A percentile compares a stretch with the other conserved stretches of the same genome.
phyloP scores from a whole-genome alignment of 2,113 vertebrate species.

The Osmerus mordax region DNA sequence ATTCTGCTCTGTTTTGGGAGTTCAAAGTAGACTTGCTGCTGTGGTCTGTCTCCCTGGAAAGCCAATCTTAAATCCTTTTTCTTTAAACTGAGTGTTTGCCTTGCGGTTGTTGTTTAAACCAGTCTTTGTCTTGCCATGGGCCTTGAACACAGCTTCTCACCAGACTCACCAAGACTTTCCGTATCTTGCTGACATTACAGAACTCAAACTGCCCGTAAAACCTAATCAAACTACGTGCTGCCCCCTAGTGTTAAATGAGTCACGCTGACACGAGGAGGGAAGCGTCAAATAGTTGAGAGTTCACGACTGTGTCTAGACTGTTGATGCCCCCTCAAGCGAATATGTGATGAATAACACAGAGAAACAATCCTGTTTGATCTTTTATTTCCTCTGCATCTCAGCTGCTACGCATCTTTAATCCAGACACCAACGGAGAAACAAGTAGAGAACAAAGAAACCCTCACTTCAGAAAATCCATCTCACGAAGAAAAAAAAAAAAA shows the following conservation, averaged over 20 bases:
- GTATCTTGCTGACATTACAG: background rate
- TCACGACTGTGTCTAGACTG: background rate
- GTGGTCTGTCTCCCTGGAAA: too few species aligned
- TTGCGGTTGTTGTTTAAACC: too few species aligned
- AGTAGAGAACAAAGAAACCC: constrained; percentile 28
- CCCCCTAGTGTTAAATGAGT: constrained; percentile 46
- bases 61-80: too few species aligned
- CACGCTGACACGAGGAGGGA: too few species aligned
- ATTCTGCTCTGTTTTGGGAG: too few species aligned
- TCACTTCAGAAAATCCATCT: constrained; percentile 50
- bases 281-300: too few species aligned
- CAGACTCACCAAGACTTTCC: too few species aligned
- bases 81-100: too few species aligned
- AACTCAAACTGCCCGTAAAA: background rate
- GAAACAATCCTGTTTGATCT: constrained; percentile 33
- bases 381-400: constrained; percentile 47
- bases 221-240: constrained; percentile 45
- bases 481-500: constrained; percentile 40
- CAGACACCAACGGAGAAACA: constrained; percentile 27
- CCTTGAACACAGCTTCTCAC: too few species aligned
- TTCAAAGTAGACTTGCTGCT: too few species aligned
- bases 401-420: constrained; percentile 42
- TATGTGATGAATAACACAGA: background rate
- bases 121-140: too few species aligned
- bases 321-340: background rate